phyloP scores from a whole-genome alignment of 2,113 vertebrate genomes.

The Lepus timidus region DNA sequence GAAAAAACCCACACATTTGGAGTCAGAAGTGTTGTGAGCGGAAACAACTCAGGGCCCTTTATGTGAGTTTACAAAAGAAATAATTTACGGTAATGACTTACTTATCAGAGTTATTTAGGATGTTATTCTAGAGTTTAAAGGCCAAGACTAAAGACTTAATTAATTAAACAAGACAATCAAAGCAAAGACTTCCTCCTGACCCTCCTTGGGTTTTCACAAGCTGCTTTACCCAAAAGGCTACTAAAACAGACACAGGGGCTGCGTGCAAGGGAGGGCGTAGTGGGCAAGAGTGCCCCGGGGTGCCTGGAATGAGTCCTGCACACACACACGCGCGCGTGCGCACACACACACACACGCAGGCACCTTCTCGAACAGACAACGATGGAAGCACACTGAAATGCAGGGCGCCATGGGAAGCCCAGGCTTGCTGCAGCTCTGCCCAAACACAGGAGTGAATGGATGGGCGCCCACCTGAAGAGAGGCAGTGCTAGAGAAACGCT shows the following conservation, averaged over 20 bases:
- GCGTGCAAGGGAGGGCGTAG: background rate
- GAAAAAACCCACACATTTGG: background rate
- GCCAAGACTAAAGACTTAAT: background rate
- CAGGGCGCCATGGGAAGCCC: background rate
- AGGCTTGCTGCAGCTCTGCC: background rate
- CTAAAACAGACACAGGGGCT: background rate
- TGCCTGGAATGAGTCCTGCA: background rate
- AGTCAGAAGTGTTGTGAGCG: background rate
- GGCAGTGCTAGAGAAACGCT: background rate
- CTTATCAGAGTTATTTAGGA: background rate
- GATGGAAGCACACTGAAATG: background rate
- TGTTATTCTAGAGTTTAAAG: constrained; percentile 34
- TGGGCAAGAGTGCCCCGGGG: background rate
- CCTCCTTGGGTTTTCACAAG: background rate
- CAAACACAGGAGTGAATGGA: background rate
- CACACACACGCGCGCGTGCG: background rate
- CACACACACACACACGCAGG: background rate
- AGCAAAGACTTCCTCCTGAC: background rate
- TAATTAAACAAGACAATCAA: background rate
- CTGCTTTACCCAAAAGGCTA: background rate
- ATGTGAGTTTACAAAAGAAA: background rate
- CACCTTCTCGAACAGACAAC: background rate
- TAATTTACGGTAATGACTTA: background rate
- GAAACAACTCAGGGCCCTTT: background rate
- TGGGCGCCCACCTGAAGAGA: rapidly evolving